Percentiles rank a stretch among this genome's conserved stretches.
phyloP scores from a whole-genome alignment of 2,797 vertebrate genomes.

The Muscicapa comitata region DNA sequence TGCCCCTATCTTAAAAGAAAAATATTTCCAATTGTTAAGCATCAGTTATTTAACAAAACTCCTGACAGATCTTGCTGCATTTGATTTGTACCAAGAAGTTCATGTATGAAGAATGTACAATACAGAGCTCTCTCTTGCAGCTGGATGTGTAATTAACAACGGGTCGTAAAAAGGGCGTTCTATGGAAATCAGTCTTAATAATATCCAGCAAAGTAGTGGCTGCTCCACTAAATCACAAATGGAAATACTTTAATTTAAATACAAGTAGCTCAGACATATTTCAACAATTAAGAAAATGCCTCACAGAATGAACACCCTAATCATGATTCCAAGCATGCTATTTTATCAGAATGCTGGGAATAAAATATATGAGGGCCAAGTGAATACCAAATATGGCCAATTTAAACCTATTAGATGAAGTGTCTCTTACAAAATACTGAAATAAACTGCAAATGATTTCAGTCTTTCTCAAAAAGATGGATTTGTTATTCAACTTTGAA shows the following conservation, averaged over 20 bases:
- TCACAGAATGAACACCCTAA: constrained; percentile 41
- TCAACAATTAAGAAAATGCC: constrained; percentile 51
- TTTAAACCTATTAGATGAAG: constrained; percentile 8
- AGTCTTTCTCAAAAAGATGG: not conserved
- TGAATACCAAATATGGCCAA: constrained; percentile 24
- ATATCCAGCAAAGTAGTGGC: not conserved
- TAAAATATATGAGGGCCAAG: constrained; percentile 12
- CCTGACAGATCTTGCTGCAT: not conserved
- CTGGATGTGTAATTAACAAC: constrained; percentile 12
- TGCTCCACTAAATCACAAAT: constrained; percentile 54
- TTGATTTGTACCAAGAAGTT: not conserved
- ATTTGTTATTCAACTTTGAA: not conserved
- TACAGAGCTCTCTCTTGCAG: constrained; percentile 14
- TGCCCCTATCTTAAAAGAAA: not conserved
- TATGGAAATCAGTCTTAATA: constrained; percentile 44
- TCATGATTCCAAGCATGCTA: constrained; percentile 34
- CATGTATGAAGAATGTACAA: not conserved
- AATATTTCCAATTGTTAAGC: not conserved
- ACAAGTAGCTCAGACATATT: constrained; percentile 43
- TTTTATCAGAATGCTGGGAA: constrained; percentile 21
- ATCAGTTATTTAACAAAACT: not conserved
- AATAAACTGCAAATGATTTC: not conserved
- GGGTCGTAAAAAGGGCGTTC: constrained; percentile 22
- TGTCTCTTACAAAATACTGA: not conserved
- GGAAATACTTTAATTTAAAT: constrained; percentile 62